phyloP scores from a whole-genome alignment of 2,888 invertebrate genomes.

The Cryptophagus acutangulus region DNA sequence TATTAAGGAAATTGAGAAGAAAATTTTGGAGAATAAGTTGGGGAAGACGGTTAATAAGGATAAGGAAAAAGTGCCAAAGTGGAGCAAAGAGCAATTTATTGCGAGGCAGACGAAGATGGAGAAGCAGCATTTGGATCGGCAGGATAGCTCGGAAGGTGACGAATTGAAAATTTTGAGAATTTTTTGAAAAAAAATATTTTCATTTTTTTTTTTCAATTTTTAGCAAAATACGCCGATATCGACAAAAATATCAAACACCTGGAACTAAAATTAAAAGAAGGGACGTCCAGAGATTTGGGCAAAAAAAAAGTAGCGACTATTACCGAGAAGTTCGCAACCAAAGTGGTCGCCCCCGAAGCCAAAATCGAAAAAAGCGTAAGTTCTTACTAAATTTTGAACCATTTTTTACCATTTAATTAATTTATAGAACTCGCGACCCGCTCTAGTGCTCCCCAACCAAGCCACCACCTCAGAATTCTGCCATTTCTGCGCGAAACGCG shows the following conservation, averaged over 20 bases:
- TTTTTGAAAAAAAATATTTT: constrained; percentile 20
- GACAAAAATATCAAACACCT: constrained; percentile 67
- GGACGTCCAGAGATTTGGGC: constrained; percentile 63
- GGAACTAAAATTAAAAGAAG: constrained; percentile 72
- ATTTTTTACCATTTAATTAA: constrained; percentile 6
- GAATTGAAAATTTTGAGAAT: constrained; percentile 4
- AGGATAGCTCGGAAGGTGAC: constrained; percentile 52
- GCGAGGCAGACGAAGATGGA: constrained; percentile 68
- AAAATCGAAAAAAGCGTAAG: constrained; percentile 53
- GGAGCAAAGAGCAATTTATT: constrained; percentile 80
- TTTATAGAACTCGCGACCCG: not conserved
- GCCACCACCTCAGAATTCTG: constrained; percentile 67
- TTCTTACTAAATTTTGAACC: no score
- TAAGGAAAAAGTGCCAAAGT: constrained; percentile 77
- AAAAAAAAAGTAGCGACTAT: constrained; percentile 79
- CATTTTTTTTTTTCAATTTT: no score
- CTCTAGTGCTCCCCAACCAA: constrained; percentile 50
- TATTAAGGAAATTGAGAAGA: constrained; percentile 83
- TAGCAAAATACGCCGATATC: constrained; percentile 65
- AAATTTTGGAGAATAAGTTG: constrained; percentile 73
- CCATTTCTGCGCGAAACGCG: constrained; percentile 86
- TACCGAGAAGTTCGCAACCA: constrained; percentile 69
- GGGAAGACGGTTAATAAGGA: constrained; percentile 57
- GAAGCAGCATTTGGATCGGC: constrained; percentile 57
- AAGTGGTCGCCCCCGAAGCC: constrained; percentile 35